Evolutionary conservation across 2,888 invertebrate species (phyloP), one percentile per base, ranked within the genome.

Genomic region (Lithophane leautieri): DNA sequence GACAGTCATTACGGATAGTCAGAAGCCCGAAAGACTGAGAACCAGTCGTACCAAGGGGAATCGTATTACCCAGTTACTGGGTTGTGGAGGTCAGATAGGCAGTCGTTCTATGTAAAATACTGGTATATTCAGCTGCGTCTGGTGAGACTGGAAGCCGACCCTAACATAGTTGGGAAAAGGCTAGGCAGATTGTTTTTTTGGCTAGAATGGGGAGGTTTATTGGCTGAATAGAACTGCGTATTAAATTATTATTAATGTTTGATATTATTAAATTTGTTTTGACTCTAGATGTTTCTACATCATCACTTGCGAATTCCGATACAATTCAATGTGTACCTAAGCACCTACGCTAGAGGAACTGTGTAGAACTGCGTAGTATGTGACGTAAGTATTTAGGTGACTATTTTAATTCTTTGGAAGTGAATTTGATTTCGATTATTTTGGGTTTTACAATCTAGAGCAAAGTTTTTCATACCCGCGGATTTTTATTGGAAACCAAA

Each of bases 201-300:
- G n/a, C n/a, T n/a, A n/a, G n/a, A n/a, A n/a, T n/a, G 4, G 14
- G 2, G 6, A 7, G 19, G 19, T 50, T 50, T 47, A 47, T 50
- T 50, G 19, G n/a, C 19, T 50, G 19, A 19, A 19, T 19, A 50
- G 7, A 19, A 19, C 12, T 54, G 54, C n/a, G n/a, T 54, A 54
- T 12, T n/a, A 25, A n/a, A n/a, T 22, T 22, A 52, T 54, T 54
- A n/a, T 54, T 56, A 6, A 56, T 25, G n/a, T 56, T 56, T 14
- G 16, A 14, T 71, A 19, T 19, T 25, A 11, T 1, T 16, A 52
- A 42, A 78, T 67, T 69, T 67, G 56, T 74, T 67, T 74, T 47
- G 34, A 47, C 9, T 67, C 34, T 22, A 40, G n/a, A 69, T 73
- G 42, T 58, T 54, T 44, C 25, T 75, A 70, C 52, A 70, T 81